Percentiles rank a stretch among this genome's conserved stretches.
These are phyloP conservation scores for Syndactyla subalaris DNA, from an alignment of 2,797 vertebrate species.

Conservation along the genomic window DNA sequence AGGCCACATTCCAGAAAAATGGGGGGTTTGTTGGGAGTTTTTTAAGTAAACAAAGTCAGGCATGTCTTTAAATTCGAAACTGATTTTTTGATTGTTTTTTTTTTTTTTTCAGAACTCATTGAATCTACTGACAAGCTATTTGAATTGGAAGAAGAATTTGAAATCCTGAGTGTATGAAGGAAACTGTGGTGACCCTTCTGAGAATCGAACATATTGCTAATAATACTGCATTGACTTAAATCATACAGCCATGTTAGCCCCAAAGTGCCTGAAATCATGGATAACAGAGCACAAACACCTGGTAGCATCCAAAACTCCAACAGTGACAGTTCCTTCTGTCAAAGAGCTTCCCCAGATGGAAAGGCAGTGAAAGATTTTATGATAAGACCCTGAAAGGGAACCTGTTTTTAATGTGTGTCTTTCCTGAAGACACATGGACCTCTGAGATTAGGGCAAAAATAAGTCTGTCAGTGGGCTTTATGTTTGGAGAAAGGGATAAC, in stretches of 20 bases:
- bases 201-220: conserved; percentile 45
- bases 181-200: conserved; percentile 22
- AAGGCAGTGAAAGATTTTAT: conserved; percentile 7
- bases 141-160: conserved; percentile 89
- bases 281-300: conserved; percentile 68
- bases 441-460: conserved; percentile 8
- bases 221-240: conserved; percentile 63
- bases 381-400: background rate
- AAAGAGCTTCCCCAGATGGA: conserved; percentile 6
- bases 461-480: background rate
- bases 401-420: background rate
- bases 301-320: conserved; percentile 57
- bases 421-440: conserved; percentile 19
- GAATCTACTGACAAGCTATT: conserved; percentile 88
- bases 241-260: conserved; percentile 77
- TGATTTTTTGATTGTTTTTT: fast-evolving
- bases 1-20: background rate
- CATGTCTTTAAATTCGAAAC: background rate
- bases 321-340: conserved; percentile 11
- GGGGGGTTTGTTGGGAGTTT: fast-evolving
- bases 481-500: conserved; percentile 29
- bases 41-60: background rate
- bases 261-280: conserved; percentile 80
- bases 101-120: conserved; percentile 81
- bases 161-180: conserved; percentile 86